These are phyloP conservation scores for Callorhinus ursinus DNA, from an alignment of 2,113 vertebrate genomes.

Conservation along the genomic window DNA sequence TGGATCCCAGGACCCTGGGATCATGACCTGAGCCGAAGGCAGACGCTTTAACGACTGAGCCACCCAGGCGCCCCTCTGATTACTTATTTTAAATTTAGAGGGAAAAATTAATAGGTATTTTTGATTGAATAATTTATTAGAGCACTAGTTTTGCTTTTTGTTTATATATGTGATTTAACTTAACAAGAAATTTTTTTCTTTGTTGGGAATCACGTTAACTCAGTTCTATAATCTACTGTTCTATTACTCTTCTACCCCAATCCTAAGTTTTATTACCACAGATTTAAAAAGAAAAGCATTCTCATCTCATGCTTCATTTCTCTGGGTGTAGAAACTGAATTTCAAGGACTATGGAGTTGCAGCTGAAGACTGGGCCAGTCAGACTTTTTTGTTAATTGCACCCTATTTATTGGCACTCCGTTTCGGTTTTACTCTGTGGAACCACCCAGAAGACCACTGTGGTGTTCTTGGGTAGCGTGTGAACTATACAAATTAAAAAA, in stretches of 20 bases:
- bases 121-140: constrained; percentile 34
- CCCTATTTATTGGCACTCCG: background rate
- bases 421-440: background rate
- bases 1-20: too few relatives aligned
- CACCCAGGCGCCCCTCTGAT: background rate
- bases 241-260: background rate
- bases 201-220: background rate
- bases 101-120: constrained; percentile 11
- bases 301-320: background rate
- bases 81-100: constrained; percentile 29
- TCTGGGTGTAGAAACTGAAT: constrained; percentile 15
- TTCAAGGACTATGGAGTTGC: background rate
- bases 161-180: background rate
- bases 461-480: background rate
- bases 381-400: background rate
- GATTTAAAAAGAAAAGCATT: constrained; percentile 18
- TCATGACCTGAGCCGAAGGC: too few relatives aligned
- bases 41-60: too few relatives aligned
- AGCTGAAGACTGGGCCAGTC: background rate
- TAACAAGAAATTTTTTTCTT: constrained; percentile 25
- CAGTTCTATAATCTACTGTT: background rate
- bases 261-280: background rate
- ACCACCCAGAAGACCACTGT: background rate
- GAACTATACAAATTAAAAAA: background rate
- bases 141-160: constrained; percentile 9